These are phyloP conservation scores for Helicolenus hilgendorfi DNA, from an alignment of 2,797 vertebrate species.

Conservation along the genomic window DNA sequence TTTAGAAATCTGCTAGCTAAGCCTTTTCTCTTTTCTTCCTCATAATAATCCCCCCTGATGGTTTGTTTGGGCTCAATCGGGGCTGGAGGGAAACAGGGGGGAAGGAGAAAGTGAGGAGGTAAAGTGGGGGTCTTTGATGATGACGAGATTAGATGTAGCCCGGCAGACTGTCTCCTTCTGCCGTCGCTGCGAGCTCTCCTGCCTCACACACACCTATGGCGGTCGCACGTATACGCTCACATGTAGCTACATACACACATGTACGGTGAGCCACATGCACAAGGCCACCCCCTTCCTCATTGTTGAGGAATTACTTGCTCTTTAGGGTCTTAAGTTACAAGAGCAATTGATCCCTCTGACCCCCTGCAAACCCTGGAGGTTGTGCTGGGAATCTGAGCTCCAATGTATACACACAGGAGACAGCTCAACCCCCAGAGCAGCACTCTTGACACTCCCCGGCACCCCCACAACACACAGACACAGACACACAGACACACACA, in stretches of 20 bases:
- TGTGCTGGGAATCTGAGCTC: slow-evolving; percentile 95
- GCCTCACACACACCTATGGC: slow-evolving; percentile 63
- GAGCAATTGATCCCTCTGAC: slow-evolving; percentile 98
- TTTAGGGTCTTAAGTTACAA: slow-evolving; percentile 96
- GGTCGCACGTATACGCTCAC: slow-evolving; percentile 17
- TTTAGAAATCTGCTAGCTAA: slow-evolving; percentile 82
- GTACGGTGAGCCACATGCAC: slow-evolving; percentile 62
- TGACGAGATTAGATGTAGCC: slow-evolving; percentile 96
- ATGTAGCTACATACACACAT: slow-evolving; percentile 53
- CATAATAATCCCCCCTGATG: slow-evolving; percentile 89
- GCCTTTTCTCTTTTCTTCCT: slow-evolving; percentile 87
- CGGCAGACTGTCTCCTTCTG: slow-evolving; percentile 97
- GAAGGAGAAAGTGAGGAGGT: slow-evolving; percentile 91
- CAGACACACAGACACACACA: slow-evolving; percentile 13
- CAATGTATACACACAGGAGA: slow-evolving; percentile 94
- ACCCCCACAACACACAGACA: slow-evolving; percentile 22
- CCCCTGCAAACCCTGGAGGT: slow-evolving; percentile 94
- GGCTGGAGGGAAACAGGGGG: slow-evolving; percentile 79
- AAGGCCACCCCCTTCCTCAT: slow-evolving; percentile 91
- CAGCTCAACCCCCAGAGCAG: slow-evolving; percentile 90
- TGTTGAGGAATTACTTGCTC: slow-evolving; percentile 97
- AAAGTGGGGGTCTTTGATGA: slow-evolving; percentile 93
- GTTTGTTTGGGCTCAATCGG: slow-evolving; percentile 87
- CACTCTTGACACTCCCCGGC: slow-evolving; percentile 71
- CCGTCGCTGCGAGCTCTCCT: slow-evolving; percentile 61